phyloP scores from a whole-genome alignment of 2,113 vertebrate genomes.

The Pluvialis apricaria region DNA sequence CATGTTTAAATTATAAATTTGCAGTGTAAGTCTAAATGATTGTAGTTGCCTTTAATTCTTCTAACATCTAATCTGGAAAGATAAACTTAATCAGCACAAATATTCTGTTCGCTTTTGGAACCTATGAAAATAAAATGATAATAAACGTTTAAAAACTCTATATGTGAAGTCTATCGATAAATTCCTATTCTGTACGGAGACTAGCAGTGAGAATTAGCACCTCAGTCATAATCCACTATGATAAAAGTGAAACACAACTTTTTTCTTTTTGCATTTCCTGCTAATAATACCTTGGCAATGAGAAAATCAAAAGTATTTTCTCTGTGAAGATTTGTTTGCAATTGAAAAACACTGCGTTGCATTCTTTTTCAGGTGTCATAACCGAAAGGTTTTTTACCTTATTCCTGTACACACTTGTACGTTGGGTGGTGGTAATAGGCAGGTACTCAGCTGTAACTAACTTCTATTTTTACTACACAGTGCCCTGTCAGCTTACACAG shows the following conservation, averaged over 20 bases:
- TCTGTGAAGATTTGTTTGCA: not conserved
- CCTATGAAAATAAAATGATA: not conserved
- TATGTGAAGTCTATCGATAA: not conserved
- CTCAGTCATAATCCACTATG: not conserved
- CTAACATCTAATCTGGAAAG: not conserved
- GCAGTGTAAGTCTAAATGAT: not conserved
- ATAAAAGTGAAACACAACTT: not conserved
- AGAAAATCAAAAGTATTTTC: not conserved
- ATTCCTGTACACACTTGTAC: not conserved
- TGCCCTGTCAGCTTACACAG: not conserved
- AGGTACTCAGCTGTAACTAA: not conserved
- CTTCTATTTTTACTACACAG: not conserved
- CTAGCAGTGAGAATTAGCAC: not conserved
- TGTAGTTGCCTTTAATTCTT: not conserved
- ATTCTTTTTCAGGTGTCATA: not conserved
- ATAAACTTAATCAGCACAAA: not conserved
- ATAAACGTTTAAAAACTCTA: not conserved
- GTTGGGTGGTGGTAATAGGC: too few species aligned
- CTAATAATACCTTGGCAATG: not conserved
- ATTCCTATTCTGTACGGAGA: not conserved
- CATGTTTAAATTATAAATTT: slow-evolving; percentile 33
- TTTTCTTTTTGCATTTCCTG: not conserved
- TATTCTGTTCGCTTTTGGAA: not conserved
- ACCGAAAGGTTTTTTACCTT: not conserved
- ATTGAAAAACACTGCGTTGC: not conserved